Evolutionary conservation across 1,140 invertebrate species (phyloP), one percentile per base, ranked within the genome.

Genomic region (Trypoxylus dichotomus): DNA sequence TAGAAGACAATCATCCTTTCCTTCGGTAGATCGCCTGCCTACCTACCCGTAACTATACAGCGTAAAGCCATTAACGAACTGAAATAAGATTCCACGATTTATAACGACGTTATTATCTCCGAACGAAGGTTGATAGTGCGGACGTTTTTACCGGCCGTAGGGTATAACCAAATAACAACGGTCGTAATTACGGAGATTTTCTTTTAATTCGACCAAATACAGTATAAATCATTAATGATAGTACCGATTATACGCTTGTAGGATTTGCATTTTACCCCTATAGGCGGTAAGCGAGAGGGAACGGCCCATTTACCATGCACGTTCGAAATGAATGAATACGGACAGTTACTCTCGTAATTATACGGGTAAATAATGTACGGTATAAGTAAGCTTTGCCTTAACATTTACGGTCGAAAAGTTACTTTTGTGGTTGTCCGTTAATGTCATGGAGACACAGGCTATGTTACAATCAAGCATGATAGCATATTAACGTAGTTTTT

Each of bases 251-350:
- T 29, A 24, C 27, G 60, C 21, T 27, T 8, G 60, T 68, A 29
- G 24, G 24, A 68, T 68, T 68, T 68, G 60, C 60, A 68, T 68
- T 68, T 68, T 68, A 68, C 60, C 25, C 60, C 19, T n/a, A 68
- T 6, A 7, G 10, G 24, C 60, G 60, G 15, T 68, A 68, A 37
- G 32, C 5, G 32, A 37, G 32, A 5, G n/a, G 32, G 10, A 37
- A 24, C 60, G 60, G 27, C 24, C 27, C 60, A 68, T 21, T 68
- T 68, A 37, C 32, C 32, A 68, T 54, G 60, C 27, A 68, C 19
- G 27, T 27, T 29, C 8, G 60, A 24, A 37, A 68, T 68, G 60
- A 68, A 68, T 68, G 60, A 24, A 68, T 15, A 5, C 24, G 24
- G 21, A 68, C 27, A 68, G 60, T 68, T 68, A 29, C 24, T 25